phyloP scores from a whole-genome alignment of 2,888 invertebrate genomes.

The Diabrotica balteata region DNA sequence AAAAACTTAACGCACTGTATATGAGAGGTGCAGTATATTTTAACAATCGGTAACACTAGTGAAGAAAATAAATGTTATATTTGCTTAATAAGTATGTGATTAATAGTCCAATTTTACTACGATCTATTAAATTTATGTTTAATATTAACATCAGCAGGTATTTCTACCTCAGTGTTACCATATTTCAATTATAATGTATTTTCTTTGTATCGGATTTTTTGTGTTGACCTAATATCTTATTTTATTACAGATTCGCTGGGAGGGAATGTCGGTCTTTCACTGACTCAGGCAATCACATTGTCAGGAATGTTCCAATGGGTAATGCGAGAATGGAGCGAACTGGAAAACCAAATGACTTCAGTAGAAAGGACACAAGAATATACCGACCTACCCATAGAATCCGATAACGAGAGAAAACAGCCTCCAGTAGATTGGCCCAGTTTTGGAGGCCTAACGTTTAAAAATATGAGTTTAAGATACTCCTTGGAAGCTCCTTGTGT shows the following conservation, averaged over 20 bases:
- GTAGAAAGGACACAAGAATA: slow-evolving; percentile 89
- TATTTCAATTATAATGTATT: no score
- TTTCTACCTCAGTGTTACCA: no score
- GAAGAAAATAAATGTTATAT: no score
- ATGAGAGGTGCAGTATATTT: no score
- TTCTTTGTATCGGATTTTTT: background rate
- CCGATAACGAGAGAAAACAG: slow-evolving; percentile 64
- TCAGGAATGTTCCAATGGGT: slow-evolving; percentile 73
- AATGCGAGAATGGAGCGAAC: slow-evolving; percentile 84
- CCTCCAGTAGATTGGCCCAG: slow-evolving; percentile 78
- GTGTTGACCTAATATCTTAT: background rate
- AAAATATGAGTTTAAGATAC: slow-evolving; percentile 75
- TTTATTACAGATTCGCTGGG: slow-evolving; percentile 63
- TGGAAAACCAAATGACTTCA: slow-evolving; percentile 85
- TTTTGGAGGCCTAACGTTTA: slow-evolving; percentile 72
- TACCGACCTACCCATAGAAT: slow-evolving; percentile 74
- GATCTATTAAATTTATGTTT: no score
- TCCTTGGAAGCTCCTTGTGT: slow-evolving; percentile 74
- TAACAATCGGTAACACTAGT: background rate
- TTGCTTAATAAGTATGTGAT: no score
- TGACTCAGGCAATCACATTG: slow-evolving; percentile 79
- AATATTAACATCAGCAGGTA: no score
- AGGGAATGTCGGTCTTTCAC: slow-evolving; percentile 79
- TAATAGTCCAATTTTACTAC: no score
- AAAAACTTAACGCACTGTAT: no score